Percentiles rank a stretch among this genome's conserved stretches.
These are phyloP conservation scores for Streblospio benedicti DNA, from an alignment of 1,140 invertebrate species.

Conservation along the genomic window DNA sequence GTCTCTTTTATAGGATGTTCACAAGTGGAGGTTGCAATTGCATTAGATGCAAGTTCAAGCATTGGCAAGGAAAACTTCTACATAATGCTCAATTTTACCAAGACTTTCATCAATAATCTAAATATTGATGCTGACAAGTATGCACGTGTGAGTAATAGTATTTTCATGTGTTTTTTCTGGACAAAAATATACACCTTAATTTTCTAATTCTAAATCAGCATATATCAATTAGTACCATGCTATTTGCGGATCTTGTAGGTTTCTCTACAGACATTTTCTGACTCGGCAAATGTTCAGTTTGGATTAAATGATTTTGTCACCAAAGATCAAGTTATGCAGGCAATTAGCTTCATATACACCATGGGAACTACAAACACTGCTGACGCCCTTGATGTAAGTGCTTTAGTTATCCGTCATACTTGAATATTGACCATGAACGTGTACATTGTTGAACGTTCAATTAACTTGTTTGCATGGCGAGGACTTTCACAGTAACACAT, in stretches of 20 bases:
- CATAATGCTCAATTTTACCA: constrained; percentile 6
- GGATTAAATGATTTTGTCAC: constrained; percentile 32
- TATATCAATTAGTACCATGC: too few relatives aligned
- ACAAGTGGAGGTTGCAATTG: constrained; percentile 7
- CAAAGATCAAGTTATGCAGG: constrained; percentile 22
- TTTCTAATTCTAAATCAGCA: too few relatives aligned
- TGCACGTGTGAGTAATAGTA: too few relatives aligned
- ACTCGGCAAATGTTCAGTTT: constrained; percentile 28
- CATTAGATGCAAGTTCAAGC: constrained; percentile 6
- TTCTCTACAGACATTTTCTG: constrained; percentile 32
- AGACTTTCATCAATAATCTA: constrained; percentile 1
- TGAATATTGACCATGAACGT: too few relatives aligned
- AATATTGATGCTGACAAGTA: constrained; percentile 13
- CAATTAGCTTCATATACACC: constrained; percentile 29
- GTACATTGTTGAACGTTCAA: too few relatives aligned
- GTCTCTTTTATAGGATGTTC: too few relatives aligned
- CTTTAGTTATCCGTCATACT: too few relatives aligned
- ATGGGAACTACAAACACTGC: constrained; percentile 21
- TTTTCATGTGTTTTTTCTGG: too few relatives aligned
- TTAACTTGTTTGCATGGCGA: too few relatives aligned
- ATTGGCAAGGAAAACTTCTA: neutral
- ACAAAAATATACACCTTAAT: too few relatives aligned
- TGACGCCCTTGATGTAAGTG: neutral
- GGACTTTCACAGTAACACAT: too few relatives aligned
- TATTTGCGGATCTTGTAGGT: constrained; percentile 21